Percentiles rank a stretch among this genome's conserved stretches.
Evolutionary conservation across 2,888 invertebrate genomes (phyloP).

Genomic region (Aromia moschata): DNA sequence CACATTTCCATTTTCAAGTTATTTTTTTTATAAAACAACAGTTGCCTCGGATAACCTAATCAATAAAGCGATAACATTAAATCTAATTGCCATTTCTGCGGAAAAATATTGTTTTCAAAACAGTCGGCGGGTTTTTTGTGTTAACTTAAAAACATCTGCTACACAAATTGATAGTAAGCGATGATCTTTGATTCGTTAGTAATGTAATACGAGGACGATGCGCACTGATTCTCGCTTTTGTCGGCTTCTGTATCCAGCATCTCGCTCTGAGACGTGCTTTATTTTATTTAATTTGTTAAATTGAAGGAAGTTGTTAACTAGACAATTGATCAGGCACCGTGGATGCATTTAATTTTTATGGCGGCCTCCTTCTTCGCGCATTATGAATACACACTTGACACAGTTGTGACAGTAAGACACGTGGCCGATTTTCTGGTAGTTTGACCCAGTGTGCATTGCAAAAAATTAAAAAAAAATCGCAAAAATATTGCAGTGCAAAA

Average conservation of each 20-base stretch:
- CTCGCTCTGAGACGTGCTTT: neutral
- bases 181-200: neutral
- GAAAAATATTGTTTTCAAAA: neutral
- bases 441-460: too few species aligned
- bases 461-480: too few species aligned
- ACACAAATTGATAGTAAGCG: neutral
- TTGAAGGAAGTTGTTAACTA: neutral
- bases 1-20: too few species aligned
- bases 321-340: neutral
- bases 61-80: neutral
- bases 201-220: neutral
- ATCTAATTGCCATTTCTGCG: neutral
- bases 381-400: neutral
- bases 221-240: neutral
- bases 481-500: too few species aligned
- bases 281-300: neutral
- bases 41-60: neutral
- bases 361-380: neutral
- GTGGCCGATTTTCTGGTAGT: too few species aligned
- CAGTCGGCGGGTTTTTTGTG: slow-evolving; percentile 1
- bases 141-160: neutral
- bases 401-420: too few species aligned
- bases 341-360: neutral
- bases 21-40: neutral
- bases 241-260: neutral